Percentiles rank a stretch among this genome's conserved stretches.
Conservation (phyloP, 2,113 vertebrate genomes). For the Rhea pennata region DNA sequence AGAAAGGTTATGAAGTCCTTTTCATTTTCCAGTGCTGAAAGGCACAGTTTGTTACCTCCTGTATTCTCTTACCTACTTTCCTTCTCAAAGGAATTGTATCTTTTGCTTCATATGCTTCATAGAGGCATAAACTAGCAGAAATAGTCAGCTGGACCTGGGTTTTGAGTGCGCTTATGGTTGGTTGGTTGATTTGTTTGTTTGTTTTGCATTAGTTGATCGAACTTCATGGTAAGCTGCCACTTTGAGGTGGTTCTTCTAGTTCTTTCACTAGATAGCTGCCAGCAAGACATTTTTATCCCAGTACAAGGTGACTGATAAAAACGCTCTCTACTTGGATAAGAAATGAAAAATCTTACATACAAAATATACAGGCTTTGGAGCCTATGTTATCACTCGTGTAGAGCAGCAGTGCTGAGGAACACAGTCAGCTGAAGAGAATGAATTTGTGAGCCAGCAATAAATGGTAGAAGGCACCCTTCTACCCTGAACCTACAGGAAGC, state of each 20-base stretch:
- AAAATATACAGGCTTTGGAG: not conserved
- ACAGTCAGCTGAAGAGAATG: not conserved
- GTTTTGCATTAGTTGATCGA: not conserved
- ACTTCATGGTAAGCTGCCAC: not conserved
- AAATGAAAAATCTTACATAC: not conserved
- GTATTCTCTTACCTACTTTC: not conserved
- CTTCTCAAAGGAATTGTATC: not conserved
- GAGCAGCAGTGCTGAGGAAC: not conserved
- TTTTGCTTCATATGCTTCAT: not conserved
- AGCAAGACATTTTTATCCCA: not conserved
- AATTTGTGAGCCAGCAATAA: not conserved
- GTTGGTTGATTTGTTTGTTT: not conserved
- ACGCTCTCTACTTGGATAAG: not conserved
- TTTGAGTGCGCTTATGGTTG: not conserved
- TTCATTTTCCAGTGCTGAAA: not conserved
- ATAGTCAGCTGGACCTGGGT: not conserved
- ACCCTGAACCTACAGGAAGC: not conserved
- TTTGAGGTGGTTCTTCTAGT: conserved; percentile 6
- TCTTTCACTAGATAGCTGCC: conserved; percentile 2
- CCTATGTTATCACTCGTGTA: not conserved
- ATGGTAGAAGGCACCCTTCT: not conserved
- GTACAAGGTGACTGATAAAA: conserved; percentile 13
- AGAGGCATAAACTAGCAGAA: not conserved
- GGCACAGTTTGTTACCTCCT: not conserved
- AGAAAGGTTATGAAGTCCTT: not conserved